A percentile compares a stretch with the other conserved stretches of the same genome.
phyloP scores from a whole-genome alignment of 2,113 vertebrate genomes.

The Apodemus sylvaticus region DNA sequence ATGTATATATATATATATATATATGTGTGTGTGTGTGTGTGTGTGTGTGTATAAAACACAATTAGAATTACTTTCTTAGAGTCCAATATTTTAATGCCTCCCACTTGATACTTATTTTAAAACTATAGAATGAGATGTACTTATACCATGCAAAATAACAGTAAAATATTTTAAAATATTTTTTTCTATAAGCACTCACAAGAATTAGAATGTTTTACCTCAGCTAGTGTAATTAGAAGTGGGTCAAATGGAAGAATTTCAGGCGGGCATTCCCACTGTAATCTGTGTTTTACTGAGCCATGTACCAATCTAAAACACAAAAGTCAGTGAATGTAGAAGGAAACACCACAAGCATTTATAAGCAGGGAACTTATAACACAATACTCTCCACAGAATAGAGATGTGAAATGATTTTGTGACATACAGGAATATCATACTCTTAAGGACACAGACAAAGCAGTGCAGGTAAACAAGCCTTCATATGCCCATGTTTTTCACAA shows the following conservation, averaged over 20 bases:
- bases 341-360: background rate
- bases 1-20: no score
- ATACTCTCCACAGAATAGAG: background rate
- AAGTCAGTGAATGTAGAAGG: background rate
- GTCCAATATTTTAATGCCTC: background rate
- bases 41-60: background rate
- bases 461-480: background rate
- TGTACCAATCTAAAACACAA: slow-evolving; percentile 86
- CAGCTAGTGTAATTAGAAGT: slow-evolving; percentile 88
- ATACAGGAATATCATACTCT: background rate
- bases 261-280: slow-evolving; percentile 88
- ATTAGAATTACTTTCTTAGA: slow-evolving; percentile 12
- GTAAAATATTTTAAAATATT: background rate
- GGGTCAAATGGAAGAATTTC: slow-evolving; percentile 89
- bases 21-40: no score
- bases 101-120: background rate
- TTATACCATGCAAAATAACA: background rate
- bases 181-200: background rate
- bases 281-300: slow-evolving; percentile 89
- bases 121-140: slow-evolving; percentile 29
- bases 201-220: slow-evolving; percentile 81
- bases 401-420: background rate
- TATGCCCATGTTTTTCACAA: background rate
- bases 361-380: background rate
- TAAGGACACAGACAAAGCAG: background rate